Conservation (phyloP, 1,140 invertebrate genomes). For the Euwallacea fornicatus region DNA sequence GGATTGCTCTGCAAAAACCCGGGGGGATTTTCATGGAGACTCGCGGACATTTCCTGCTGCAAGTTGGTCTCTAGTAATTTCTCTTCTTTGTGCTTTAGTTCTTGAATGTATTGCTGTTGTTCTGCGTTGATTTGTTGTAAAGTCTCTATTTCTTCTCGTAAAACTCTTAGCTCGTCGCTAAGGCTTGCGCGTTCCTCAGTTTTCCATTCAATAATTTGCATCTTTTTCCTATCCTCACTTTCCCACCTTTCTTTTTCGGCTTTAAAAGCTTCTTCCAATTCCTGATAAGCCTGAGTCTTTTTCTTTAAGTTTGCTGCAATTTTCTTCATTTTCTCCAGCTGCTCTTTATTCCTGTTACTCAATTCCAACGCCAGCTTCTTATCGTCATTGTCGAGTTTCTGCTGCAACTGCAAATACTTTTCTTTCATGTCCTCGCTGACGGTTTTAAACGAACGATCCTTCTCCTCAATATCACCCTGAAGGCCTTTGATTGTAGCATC, state of each 20-base stretch:
- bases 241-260: slow-evolving; percentile 50
- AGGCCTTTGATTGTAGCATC: slow-evolving; percentile 52
- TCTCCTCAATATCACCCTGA: slow-evolving; percentile 55
- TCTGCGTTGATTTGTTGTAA: slow-evolving; percentile 34
- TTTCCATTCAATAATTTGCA: slow-evolving; percentile 49
- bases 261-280: slow-evolving; percentile 61
- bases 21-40: slow-evolving; percentile 38
- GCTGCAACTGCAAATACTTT: slow-evolving; percentile 53
- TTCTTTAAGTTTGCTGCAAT: slow-evolving; percentile 74
- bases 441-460: slow-evolving; percentile 61
- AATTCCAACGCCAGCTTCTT: slow-evolving; percentile 54
- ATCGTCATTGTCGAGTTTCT: slow-evolving; percentile 47
- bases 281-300: slow-evolving; percentile 63
- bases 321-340: slow-evolving; percentile 75
- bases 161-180: slow-evolving; percentile 42
- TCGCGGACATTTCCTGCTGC: slow-evolving; percentile 43
- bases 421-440: slow-evolving; percentile 54
- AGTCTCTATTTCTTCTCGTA: slow-evolving; percentile 29
- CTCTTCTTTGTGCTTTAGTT: slow-evolving; percentile 39
- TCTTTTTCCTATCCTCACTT: slow-evolving; percentile 51
- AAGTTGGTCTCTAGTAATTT: slow-evolving; percentile 41
- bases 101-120: slow-evolving; percentile 38
- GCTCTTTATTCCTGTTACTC: slow-evolving; percentile 57
- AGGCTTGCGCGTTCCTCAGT: slow-evolving; percentile 49
- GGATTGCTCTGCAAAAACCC: slow-evolving; percentile 13